Evolutionary conservation across 2,888 invertebrate genomes (phyloP).

Genomic region (Microctonus hyperodae): DNA sequence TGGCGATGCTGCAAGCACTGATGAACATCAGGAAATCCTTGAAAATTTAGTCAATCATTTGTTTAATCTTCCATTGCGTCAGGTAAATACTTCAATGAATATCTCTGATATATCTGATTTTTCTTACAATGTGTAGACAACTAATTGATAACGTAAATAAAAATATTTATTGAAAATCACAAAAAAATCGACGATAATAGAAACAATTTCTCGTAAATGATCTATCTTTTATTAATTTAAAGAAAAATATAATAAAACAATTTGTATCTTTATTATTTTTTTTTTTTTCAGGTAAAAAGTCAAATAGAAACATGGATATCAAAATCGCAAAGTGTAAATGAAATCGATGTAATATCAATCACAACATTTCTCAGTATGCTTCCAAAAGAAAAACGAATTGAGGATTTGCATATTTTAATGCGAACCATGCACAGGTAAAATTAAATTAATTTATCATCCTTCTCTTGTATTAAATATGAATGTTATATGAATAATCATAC

Average conservation of each 20-base stretch:
- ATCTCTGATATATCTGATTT: not conserved
- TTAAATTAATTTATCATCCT: slow-evolving; percentile 8
- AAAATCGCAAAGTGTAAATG: slow-evolving; percentile 52
- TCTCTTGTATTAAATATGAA: slow-evolving; percentile 2
- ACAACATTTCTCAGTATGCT: slow-evolving; percentile 59
- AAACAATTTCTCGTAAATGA: no score
- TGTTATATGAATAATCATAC: slow-evolving; percentile 20
- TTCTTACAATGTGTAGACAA: not conserved
- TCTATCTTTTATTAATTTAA: no score
- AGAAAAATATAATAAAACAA: no score
- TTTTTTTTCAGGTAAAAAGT: slow-evolving; percentile 50
- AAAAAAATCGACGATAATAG: no score
- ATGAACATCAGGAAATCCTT: slow-evolving; percentile 52
- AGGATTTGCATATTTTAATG: slow-evolving; percentile 56
- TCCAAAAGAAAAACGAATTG: slow-evolving; percentile 55
- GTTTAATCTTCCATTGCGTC: slow-evolving; percentile 52
- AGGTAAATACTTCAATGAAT: slow-evolving; percentile 45
- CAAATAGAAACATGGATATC: slow-evolving; percentile 59
- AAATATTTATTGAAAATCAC: no score
- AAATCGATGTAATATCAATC: slow-evolving; percentile 58
- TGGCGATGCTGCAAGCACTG: slow-evolving; percentile 41
- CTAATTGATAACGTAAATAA: no score
- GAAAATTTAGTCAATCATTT: slow-evolving; percentile 54
- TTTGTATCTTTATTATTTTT: not conserved
- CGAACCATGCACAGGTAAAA: slow-evolving; percentile 59